These are phyloP conservation scores for Aricia artaxerxes DNA, from an alignment of 2,888 invertebrate species.

Conservation along the genomic window DNA sequence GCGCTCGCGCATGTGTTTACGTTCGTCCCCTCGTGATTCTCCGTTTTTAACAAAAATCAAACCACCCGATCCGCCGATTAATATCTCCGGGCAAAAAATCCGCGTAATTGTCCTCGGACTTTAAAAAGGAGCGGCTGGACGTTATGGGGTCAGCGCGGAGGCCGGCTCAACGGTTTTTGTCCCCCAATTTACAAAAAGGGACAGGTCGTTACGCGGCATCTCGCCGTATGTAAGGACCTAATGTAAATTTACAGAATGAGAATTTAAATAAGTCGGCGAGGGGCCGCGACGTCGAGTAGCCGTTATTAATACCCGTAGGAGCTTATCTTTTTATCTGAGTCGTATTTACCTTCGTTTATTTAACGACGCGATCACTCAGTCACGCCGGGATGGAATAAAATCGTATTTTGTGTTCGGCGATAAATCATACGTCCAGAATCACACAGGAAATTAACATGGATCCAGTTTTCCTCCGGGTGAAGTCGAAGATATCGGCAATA, in stretches of 20 bases:
- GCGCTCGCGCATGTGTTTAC: conserved; percentile 80
- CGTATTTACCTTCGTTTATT: conserved; percentile 29
- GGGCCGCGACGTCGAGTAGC: conserved; percentile 67
- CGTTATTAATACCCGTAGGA: conserved; percentile 66
- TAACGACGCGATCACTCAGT: neutral
- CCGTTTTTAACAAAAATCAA: conserved; percentile 68
- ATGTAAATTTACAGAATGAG: conserved; percentile 79
- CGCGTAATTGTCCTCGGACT: conserved; percentile 68
- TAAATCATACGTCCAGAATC: conserved; percentile 39
- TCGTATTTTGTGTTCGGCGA: conserved; percentile 17
- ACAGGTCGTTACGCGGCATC: conserved; percentile 68
- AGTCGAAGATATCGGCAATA: conserved; percentile 67
- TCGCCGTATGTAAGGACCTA: conserved; percentile 66
- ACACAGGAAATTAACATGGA: conserved; percentile 76
- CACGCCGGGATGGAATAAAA: conserved; percentile 21
- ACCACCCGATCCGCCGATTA: conserved; percentile 69
- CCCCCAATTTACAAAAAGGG: conserved; percentile 79
- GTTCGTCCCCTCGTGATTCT: conserved; percentile 75
- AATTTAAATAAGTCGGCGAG: conserved; percentile 77
- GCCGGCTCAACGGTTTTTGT: conserved; percentile 77
- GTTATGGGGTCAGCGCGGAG: conserved; percentile 62
- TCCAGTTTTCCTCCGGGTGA: conserved; percentile 63
- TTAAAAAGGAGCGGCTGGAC: conserved; percentile 75
- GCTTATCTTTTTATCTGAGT: conserved; percentile 24
- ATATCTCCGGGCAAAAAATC: conserved; percentile 58